Evolutionary conservation across 2,797 vertebrate species (phyloP).

Genomic region (Melanotaenia parkinsoni): DNA sequence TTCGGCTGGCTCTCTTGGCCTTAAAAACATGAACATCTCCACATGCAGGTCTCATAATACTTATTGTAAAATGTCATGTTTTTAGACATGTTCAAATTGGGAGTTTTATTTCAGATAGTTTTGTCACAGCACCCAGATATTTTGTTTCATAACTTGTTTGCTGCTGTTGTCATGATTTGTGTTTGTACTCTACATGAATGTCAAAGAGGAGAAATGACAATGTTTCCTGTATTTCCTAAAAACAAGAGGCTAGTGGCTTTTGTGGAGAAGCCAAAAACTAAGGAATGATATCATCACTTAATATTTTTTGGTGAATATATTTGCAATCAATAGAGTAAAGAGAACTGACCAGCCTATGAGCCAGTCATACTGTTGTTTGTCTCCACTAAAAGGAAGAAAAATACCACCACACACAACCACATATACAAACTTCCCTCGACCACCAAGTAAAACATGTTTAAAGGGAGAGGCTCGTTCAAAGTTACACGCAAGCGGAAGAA

Average conservation of each 20-base stretch:
- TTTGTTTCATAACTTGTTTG: neutral
- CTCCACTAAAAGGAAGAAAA: neutral
- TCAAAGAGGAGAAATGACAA: neutral
- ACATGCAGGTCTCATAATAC: neutral
- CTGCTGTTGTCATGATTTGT: neutral
- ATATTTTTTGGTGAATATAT: neutral
- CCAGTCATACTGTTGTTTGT: neutral
- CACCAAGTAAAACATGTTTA: neutral
- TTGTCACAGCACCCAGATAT: neutral
- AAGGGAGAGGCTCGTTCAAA: conserved; percentile 5
- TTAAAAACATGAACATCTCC: neutral
- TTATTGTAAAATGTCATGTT: neutral
- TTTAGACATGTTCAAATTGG: neutral
- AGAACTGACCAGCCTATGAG: neutral
- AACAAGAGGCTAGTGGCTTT: neutral
- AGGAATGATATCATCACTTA: neutral
- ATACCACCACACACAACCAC: neutral
- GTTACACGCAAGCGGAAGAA: conserved; percentile 36
- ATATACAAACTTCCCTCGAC: neutral
- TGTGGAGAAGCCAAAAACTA: neutral
- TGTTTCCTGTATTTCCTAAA: neutral
- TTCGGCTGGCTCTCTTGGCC: neutral
- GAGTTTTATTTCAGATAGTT: neutral
- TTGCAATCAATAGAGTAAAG: neutral
- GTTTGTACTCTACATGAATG: neutral